Conservation (phyloP, 2,888 invertebrate species). For the Machimus atricapillus region DNA sequence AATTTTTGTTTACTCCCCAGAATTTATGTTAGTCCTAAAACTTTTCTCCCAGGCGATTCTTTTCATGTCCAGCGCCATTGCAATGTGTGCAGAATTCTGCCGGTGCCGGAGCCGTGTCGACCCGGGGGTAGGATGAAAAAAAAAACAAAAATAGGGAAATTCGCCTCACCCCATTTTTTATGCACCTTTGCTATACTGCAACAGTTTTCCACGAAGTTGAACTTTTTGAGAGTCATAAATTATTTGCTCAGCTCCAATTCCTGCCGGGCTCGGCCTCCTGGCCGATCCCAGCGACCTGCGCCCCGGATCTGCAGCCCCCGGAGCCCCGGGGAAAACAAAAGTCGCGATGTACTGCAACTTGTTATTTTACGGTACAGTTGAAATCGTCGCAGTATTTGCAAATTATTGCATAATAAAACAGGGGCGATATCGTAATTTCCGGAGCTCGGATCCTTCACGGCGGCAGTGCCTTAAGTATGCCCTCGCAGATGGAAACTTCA, state of each 20-base stretch:
- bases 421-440: conserved; percentile 7
- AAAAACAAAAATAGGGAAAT: neutral
- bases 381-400: conserved; percentile 35
- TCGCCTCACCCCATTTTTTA: conserved; percentile 16
- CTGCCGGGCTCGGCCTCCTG: neutral
- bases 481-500: neutral
- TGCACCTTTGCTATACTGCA: conserved; percentile 30
- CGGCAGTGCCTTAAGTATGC: neutral
- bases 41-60: conserved; percentile 32
- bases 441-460: neutral
- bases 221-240: conserved; percentile 40
- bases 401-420: conserved; percentile 32
- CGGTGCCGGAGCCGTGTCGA: neutral
- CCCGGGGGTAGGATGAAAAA: neutral
- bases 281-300: neutral
- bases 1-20: conserved; percentile 36
- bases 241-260: conserved; percentile 28
- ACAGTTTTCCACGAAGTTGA: conserved; percentile 36
- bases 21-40: conserved; percentile 37
- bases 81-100: conserved; percentile 27
- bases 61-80: conserved; percentile 26
- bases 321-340: neutral
- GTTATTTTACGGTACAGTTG: conserved; percentile 35
- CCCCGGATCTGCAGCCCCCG: neutral
- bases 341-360: conserved; percentile 35